These are phyloP conservation scores for Acropternis orthonyx DNA, from an alignment of 2,797 vertebrate genomes.

Conservation along the genomic window DNA sequence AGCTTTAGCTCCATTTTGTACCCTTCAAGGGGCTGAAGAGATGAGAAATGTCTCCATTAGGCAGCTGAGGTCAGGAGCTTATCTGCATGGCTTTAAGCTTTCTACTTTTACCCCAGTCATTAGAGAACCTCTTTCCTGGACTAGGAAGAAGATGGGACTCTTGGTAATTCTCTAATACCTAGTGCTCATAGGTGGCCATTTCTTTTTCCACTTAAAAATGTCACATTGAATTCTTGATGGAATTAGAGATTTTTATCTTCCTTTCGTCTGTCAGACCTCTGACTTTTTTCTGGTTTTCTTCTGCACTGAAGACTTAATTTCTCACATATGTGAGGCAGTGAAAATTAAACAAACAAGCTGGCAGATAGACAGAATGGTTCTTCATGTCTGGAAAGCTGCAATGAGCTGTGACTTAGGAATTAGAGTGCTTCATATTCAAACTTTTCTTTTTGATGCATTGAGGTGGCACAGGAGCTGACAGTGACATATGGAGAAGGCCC, in stretches of 20 bases:
- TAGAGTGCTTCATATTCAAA: conserved; percentile 74
- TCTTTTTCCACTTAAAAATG: conserved; percentile 34
- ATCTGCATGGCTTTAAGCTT: conserved; percentile 25
- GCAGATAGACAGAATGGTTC: conserved; percentile 52
- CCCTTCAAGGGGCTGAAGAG: neutral
- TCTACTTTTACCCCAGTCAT: neutral
- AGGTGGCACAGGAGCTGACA: conserved; percentile 68
- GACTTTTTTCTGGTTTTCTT: conserved; percentile 33
- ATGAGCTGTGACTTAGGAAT: conserved; percentile 68
- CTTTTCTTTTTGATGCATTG: conserved; percentile 79
- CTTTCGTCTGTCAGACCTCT: neutral
- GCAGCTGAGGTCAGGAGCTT: neutral
- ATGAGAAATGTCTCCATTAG: conserved; percentile 11
- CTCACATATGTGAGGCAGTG: conserved; percentile 25
- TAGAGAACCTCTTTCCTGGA: neutral
- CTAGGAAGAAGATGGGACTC: neutral
- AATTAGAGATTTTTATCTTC: conserved; percentile 28
- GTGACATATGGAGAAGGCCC: conserved; percentile 79
- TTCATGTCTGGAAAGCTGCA: conserved; percentile 46
- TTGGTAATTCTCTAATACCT: neutral
- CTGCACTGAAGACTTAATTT: conserved; percentile 48
- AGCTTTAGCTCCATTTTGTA: neutral
- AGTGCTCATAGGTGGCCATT: neutral
- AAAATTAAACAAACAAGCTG: conserved; percentile 60
- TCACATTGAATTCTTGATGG: neutral